Evolutionary conservation across 2,888 invertebrate genomes (phyloP).

Genomic region (Idaea aversata): DNA sequence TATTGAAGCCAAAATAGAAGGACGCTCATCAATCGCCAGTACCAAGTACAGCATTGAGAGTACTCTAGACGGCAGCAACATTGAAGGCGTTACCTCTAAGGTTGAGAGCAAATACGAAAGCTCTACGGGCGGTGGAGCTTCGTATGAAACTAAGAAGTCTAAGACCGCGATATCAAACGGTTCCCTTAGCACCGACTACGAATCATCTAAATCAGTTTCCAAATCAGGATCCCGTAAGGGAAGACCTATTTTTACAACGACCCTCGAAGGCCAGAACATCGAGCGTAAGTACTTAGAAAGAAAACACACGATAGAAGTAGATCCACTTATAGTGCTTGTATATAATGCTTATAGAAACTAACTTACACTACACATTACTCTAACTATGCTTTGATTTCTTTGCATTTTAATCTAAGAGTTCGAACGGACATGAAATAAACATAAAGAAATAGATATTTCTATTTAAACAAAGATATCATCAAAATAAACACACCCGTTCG

Average conservation of each 20-base stretch:
- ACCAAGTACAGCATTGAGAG: constrained; percentile 47
- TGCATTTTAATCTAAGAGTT: constrained; percentile 45
- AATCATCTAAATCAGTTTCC: constrained; percentile 44
- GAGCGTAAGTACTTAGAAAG: constrained; percentile 85
- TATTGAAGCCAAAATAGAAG: constrained; percentile 33
- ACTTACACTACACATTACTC: constrained; percentile 68
- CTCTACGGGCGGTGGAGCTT: constrained; percentile 50
- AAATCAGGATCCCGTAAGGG: constrained; percentile 73
- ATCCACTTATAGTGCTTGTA: constrained; percentile 72
- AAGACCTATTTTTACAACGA: constrained; percentile 86
- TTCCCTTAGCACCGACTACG: constrained; percentile 47
- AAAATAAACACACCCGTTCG: constrained; percentile 46
- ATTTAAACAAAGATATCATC: constrained; percentile 12
- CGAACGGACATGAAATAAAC: constrained; percentile 41
- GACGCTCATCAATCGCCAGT: constrained; percentile 22
- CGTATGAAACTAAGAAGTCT: constrained; percentile 57
- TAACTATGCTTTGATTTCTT: constrained; percentile 59
- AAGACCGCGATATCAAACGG: constrained; percentile 62
- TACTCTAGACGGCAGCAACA: constrained; percentile 48
- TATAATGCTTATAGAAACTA: constrained; percentile 72
- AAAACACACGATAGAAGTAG: constrained; percentile 38
- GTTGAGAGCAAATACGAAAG: constrained; percentile 54
- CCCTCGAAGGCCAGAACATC: constrained; percentile 87
- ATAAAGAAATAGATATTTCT: not conserved
- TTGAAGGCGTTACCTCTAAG: constrained; percentile 50